These are phyloP conservation scores for Pseudoatta argentina DNA, from an alignment of 1,140 invertebrate genomes.

Conservation along the genomic window DNA sequence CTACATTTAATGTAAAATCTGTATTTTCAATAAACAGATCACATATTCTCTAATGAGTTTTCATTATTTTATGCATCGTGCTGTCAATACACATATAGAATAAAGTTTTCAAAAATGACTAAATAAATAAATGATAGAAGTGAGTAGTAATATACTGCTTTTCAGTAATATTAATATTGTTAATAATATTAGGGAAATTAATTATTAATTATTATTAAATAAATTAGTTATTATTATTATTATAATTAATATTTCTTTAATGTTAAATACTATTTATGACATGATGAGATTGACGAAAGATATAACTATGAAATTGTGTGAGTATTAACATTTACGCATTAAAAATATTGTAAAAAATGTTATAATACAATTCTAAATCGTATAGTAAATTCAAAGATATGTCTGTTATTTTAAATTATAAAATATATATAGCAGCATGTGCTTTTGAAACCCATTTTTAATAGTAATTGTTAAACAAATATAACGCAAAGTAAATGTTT, in stretches of 20 bases:
- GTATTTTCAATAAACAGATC: constrained; percentile 82
- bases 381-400: neutral
- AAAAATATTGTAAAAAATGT: neutral
- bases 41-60: constrained; percentile 37
- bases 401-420: neutral
- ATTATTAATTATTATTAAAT: too few species aligned
- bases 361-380: neutral
- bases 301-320: neutral
- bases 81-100: neutral
- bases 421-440: neutral
- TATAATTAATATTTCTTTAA: neutral
- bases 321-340: neutral
- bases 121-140: neutral
- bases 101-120: neutral
- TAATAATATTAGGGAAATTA: too few species aligned
- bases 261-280: constrained; percentile 20
- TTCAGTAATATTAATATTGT: neutral
- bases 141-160: neutral
- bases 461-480: neutral
- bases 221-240: too few species aligned
- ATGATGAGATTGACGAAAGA: neutral
- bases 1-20: constrained; percentile 76
- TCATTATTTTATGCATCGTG: neutral
- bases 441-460: neutral
- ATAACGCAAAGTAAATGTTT: neutral